Percentiles rank a stretch among this genome's conserved stretches.
These are phyloP conservation scores for Pygmarrhopalites habei DNA, from an alignment of 1,140 invertebrate genomes.

Conservation along the genomic window DNA sequence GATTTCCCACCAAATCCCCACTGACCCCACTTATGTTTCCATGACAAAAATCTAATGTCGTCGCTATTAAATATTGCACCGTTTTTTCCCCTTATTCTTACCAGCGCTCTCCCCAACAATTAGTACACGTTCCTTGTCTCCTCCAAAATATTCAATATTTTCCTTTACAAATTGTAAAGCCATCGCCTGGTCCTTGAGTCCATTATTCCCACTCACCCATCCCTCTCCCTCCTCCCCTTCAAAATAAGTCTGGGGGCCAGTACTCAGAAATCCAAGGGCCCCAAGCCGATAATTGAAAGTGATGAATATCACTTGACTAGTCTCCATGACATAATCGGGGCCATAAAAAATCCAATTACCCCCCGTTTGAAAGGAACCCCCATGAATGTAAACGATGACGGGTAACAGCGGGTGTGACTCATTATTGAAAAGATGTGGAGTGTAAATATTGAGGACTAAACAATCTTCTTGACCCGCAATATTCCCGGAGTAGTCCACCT, in stretches of 20 bases:
- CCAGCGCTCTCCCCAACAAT: too few relatives aligned
- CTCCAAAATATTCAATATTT: too few relatives aligned
- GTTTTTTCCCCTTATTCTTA: too few relatives aligned
- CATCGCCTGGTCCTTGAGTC: neutral
- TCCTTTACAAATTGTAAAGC: neutral
- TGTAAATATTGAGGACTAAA: constrained; percentile 20
- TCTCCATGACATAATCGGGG: constrained; percentile 16
- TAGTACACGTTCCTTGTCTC: too few relatives aligned
- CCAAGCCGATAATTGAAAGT: constrained; percentile 26
- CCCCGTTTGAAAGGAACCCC: constrained; percentile 18
- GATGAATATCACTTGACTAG: constrained; percentile 11
- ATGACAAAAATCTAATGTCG: too few relatives aligned
- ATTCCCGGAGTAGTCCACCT: neutral
- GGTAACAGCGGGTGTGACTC: neutral
- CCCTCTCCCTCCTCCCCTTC: too few relatives aligned
- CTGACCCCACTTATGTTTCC: too few relatives aligned
- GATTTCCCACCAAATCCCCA: too few relatives aligned
- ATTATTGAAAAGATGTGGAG: neutral
- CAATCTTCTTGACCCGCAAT: constrained; percentile 9
- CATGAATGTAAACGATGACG: constrained; percentile 20
- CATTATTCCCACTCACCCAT: neutral
- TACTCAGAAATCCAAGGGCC: neutral
- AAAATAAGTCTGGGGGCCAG: too few relatives aligned
- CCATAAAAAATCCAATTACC: neutral
- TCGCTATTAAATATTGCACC: too few relatives aligned